A percentile compares a stretch with the other conserved stretches of the same genome.
phyloP scores from a whole-genome alignment of 2,113 vertebrate species.

The Eonycteris spelaea region DNA sequence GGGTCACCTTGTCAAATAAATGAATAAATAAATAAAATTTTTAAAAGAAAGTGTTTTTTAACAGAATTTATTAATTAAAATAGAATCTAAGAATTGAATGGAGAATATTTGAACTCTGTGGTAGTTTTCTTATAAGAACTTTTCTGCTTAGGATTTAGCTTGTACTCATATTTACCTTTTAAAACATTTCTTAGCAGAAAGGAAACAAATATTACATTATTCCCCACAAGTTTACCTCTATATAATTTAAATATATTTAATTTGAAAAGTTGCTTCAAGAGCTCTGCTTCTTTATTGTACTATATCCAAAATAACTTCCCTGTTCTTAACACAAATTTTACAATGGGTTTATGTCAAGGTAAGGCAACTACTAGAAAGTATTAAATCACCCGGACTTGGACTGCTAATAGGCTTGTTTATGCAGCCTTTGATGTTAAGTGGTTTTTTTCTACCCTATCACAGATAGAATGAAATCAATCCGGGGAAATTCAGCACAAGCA shows the following conservation, averaged over 20 bases:
- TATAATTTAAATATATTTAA: conserved; percentile 6
- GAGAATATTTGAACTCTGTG: background rate
- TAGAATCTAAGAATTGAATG: background rate
- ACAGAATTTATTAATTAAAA: background rate
- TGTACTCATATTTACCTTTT: background rate
- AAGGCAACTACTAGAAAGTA: background rate
- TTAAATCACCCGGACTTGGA: background rate
- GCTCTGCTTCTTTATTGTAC: background rate
- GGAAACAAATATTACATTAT: background rate
- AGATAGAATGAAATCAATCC: background rate
- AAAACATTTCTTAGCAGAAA: background rate
- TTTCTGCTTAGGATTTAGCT: background rate
- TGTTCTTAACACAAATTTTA: background rate
- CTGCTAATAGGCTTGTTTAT: background rate
- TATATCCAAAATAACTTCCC: background rate
- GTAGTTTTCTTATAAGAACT: background rate
- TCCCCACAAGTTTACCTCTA: background rate
- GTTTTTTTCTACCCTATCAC: background rate
- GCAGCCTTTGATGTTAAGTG: background rate
- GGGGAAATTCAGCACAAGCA: background rate
- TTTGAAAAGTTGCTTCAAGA: conserved; percentile 1
- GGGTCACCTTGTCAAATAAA: too few relatives aligned
- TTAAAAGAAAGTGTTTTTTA: background rate
- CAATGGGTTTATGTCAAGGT: background rate
- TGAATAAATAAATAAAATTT: too few relatives aligned